phyloP scores from a whole-genome alignment of 2,113 vertebrate genomes.

The Bubalus kerabau region DNA sequence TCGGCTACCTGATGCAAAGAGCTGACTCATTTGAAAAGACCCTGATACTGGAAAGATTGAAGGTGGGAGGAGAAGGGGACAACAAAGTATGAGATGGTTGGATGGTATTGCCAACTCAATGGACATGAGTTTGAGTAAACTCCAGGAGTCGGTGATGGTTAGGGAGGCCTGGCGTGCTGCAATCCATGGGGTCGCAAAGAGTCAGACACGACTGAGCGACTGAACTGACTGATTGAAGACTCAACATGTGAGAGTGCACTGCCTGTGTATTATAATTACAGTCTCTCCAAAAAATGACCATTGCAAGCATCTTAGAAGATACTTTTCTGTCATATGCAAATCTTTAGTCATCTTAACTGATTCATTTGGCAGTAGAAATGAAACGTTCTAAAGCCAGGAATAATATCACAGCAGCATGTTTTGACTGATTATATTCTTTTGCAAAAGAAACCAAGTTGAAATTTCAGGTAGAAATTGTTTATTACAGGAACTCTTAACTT shows the following conservation, averaged over 20 bases:
- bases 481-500: not conserved
- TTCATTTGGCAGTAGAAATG: not conserved
- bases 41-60: not conserved
- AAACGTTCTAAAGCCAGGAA: not conserved
- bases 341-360: not conserved
- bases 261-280: not conserved
- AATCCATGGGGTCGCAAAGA: rapidly evolving
- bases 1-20: not conserved
- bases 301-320: not conserved
- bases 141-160: not conserved
- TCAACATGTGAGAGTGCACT: not conserved
- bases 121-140: not conserved
- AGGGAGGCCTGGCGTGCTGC: not conserved
- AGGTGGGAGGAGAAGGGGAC: not conserved
- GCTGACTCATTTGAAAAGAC: not conserved
- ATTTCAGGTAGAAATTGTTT: not conserved
- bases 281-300: not conserved
- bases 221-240: not conserved
- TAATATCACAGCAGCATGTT: not conserved
- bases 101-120: not conserved
- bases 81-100: not conserved
- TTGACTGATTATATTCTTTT: not conserved
- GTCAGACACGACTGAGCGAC: rapidly evolving
- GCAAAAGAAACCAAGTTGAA: not conserved
- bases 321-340: not conserved